These are phyloP conservation scores for Xenopus tropicalis DNA, from an alignment of 2,113 vertebrate genomes.

Conservation along the genomic window UCB_Xtro_10.0 CM004443.2:161640501-161641000, in stretches of 20 bases:
- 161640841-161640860: rapidly evolving
- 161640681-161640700: no score
- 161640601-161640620: no score
- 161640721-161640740: slow-evolving; percentile 74
- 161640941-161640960: slow-evolving; percentile 72
- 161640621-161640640: no score
- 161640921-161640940: slow-evolving; percentile 71
- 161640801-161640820: slow-evolving; percentile 1
- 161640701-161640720: slow-evolving; percentile 62
- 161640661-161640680: no score
- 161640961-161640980: slow-evolving; percentile 51
- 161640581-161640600: no score
- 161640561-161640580: no score
- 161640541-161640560: no score
- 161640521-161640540: no score
- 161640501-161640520: no score
- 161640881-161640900: slow-evolving; percentile 73
- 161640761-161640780: slow-evolving; percentile 72
- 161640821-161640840: neutral
- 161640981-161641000: neutral
- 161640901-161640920: slow-evolving; percentile 77
- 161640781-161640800: slow-evolving; percentile 64
- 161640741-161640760: slow-evolving; percentile 76
- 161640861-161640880: neutral
- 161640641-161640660: no score